A percentile compares a stretch with the other conserved stretches of the same genome.
Evolutionary conservation across 2,113 vertebrate genomes (phyloP).

Genomic region (Ivindomyrus marchei): DNA sequence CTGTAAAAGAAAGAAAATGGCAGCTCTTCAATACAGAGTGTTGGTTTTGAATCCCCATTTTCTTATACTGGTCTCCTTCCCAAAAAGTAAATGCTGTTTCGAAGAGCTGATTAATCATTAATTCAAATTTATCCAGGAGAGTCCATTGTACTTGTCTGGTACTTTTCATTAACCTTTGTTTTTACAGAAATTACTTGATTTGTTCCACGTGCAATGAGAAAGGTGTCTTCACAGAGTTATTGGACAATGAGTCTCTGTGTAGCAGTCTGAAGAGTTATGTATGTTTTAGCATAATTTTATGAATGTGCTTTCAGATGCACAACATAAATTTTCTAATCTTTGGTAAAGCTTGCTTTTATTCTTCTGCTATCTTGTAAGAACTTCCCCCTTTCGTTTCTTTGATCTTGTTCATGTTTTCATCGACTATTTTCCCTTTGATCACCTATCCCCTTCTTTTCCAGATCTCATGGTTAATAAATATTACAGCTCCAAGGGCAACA

Average conservation of each 20-base stretch:
- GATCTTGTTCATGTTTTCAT: background rate
- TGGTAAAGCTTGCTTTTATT: background rate
- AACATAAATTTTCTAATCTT: background rate
- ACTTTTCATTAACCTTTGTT: background rate
- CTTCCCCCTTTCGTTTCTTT: background rate
- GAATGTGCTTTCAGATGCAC: background rate
- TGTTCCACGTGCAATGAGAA: background rate
- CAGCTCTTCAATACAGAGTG: background rate
- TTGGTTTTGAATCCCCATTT: background rate
- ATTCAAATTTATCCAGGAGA: background rate
- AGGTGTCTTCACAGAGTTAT: background rate
- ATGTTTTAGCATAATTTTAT: background rate
- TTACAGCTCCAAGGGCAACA: background rate
- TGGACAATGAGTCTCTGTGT: background rate
- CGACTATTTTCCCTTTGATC: background rate
- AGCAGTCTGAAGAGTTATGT: background rate
- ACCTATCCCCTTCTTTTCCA: background rate
- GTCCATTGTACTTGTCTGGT: background rate
- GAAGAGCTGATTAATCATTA: background rate
- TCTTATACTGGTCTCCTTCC: background rate
- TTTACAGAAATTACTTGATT: background rate
- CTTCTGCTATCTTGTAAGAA: background rate
- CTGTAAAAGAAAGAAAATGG: background rate
- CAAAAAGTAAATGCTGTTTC: background rate
- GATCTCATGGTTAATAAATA: background rate